phyloP scores from a whole-genome alignment of 1,140 invertebrate genomes.

The Tetramorium alpestre region DNA sequence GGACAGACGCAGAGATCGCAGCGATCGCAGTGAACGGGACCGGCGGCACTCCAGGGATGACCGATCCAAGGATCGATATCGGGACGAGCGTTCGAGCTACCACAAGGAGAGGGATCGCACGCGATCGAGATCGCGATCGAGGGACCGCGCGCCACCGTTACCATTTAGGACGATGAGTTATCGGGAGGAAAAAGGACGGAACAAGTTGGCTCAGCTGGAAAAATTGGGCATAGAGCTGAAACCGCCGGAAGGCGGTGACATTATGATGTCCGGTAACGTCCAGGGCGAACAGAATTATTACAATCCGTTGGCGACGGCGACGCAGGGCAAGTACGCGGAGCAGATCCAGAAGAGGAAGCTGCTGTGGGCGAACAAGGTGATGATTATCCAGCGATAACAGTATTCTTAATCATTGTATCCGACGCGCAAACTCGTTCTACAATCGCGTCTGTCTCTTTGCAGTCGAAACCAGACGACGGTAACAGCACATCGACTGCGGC shows the following conservation, averaged over 20 bases:
- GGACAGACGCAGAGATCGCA: constrained; percentile 75
- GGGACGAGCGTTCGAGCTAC: constrained; percentile 74
- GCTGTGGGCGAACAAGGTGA: constrained; percentile 93
- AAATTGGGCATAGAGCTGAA: constrained; percentile 85
- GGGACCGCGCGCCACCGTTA: constrained; percentile 74
- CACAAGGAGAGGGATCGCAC: constrained; percentile 78
- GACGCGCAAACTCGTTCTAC: not conserved
- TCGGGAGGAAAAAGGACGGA: constrained; percentile 83
- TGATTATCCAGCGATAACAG: not conserved
- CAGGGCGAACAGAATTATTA: constrained; percentile 90
- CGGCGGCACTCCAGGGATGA: constrained; percentile 75
- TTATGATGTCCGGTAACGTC: constrained; percentile 45
- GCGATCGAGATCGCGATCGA: constrained; percentile 78
- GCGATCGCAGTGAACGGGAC: constrained; percentile 70
- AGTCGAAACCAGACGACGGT: constrained; percentile 76
- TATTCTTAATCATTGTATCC: not conserved
- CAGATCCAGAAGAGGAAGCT: constrained; percentile 96
- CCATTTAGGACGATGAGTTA: constrained; percentile 79
- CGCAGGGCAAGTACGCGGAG: constrained; percentile 94
- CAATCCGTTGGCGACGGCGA: constrained; percentile 92
- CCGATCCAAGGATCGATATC: constrained; percentile 74
- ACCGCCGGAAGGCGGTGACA: constrained; percentile 75
- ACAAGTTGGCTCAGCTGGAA: constrained; percentile 84
- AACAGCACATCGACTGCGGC: constrained; percentile 74
- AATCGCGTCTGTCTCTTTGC: constrained; percentile 3